Conservation (phyloP, 2,113 vertebrate genomes). For the Monopterus albus region DNA sequence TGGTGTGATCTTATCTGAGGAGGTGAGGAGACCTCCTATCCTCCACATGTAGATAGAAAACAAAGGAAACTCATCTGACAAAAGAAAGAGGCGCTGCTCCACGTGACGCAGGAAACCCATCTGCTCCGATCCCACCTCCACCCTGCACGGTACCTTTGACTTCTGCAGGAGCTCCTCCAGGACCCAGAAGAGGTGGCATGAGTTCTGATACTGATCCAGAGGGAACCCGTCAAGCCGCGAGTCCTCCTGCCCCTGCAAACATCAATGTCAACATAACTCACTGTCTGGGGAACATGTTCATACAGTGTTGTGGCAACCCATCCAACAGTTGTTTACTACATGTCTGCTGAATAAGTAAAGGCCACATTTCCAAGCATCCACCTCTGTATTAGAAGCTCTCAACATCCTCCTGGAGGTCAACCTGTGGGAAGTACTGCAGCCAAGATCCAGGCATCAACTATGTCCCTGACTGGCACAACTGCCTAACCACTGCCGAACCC, state of each 20-base stretch:
- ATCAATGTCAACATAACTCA: not conserved
- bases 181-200: slow-evolving; percentile 82
- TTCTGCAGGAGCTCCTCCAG: slow-evolving; percentile 86
- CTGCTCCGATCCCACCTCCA: slow-evolving; percentile 48
- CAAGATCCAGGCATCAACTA: not conserved
- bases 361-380: too few species aligned
- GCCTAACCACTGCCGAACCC: not conserved
- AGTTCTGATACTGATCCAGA: slow-evolving; percentile 86
- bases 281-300: too few species aligned
- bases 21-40: slow-evolving; percentile 80
- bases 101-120: slow-evolving; percentile 78
- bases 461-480: not conserved
- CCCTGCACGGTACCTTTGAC: slow-evolving; percentile 24
- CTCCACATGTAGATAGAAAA: slow-evolving; percentile 90
- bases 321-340: too few species aligned
- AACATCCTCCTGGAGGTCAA: not conserved
- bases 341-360: too few species aligned
- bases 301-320: too few species aligned
- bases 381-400: not conserved
- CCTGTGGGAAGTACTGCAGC: not conserved
- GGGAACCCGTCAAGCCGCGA: slow-evolving; percentile 62
- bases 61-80: slow-evolving; percentile 90
- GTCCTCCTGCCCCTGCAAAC: slow-evolving; percentile 72
- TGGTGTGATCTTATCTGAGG: not conserved
- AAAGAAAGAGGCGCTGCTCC: slow-evolving; percentile 79